Conservation (phyloP, 2,888 invertebrate species). For the Meliscaeva auricollis region DNA sequence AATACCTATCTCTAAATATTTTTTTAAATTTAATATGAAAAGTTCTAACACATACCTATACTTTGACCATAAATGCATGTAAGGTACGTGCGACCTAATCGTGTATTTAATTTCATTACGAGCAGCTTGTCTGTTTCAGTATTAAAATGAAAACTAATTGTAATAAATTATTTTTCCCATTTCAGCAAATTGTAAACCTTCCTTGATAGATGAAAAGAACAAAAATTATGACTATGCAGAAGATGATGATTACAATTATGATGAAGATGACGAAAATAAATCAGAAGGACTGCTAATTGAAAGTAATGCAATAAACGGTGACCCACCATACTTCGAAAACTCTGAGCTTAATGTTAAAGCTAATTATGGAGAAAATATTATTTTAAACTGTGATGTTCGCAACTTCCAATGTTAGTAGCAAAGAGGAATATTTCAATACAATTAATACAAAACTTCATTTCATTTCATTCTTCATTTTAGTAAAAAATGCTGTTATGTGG, state of each 20-base stretch:
- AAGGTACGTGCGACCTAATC: no score
- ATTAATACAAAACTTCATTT: no score
- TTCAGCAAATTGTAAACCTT: constrained; percentile 54
- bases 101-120: no score
- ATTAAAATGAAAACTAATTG: background rate
- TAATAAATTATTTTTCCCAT: background rate
- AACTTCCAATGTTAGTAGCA: constrained; percentile 79
- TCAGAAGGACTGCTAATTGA: constrained; percentile 53
- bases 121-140: no score
- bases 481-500: constrained; percentile 81
- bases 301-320: constrained; percentile 29
- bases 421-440: no score
- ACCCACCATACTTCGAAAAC: constrained; percentile 79
- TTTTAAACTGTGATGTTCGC: constrained; percentile 80
- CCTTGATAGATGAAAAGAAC: background rate
- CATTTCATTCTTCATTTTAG: constrained; percentile 68
- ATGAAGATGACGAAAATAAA: constrained; percentile 68
- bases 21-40: no score
- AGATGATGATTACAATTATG: constrained; percentile 73
- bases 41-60: no score
- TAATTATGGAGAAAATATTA: constrained; percentile 79
- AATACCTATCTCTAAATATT: no score
- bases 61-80: no score
- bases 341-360: constrained; percentile 77
- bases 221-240: constrained; percentile 78